Conservation (phyloP, 2,113 vertebrate species). For the Tapirus terrestris region DNA sequence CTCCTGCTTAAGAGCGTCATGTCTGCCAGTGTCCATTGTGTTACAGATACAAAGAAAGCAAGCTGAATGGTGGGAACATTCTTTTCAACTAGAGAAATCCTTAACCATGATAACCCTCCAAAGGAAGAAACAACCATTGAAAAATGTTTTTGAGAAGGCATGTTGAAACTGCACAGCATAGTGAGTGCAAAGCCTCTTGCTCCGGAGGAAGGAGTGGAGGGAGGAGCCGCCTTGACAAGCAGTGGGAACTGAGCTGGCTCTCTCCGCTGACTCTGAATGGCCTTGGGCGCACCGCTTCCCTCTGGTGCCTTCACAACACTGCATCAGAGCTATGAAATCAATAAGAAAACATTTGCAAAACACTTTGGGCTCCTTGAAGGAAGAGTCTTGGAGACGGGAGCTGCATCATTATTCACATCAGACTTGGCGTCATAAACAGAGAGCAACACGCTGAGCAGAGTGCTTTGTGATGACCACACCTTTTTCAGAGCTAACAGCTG, state of each 20-base stretch:
- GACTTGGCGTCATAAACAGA: not conserved
- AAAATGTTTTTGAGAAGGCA: not conserved
- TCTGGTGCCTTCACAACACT: not conserved
- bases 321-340: not conserved
- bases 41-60: not conserved
- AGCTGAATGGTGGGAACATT: not conserved
- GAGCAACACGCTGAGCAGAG: not conserved
- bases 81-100: not conserved
- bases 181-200: not conserved
- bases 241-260: not conserved
- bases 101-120: not conserved
- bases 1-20: not conserved
- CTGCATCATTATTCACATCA: not conserved
- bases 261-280: not conserved
- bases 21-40: not conserved
- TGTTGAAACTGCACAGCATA: fast-evolving
- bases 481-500: not conserved
- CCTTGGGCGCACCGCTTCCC: not conserved
- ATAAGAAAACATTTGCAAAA: not conserved
- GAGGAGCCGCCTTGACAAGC: not conserved
- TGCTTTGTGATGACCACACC: not conserved
- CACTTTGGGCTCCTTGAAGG: not conserved
- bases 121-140: not conserved
- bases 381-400: not conserved
- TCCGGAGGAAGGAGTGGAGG: not conserved